Conservation (phyloP, 2,797 vertebrate genomes). For the Notamacropus eugenii region DNA sequence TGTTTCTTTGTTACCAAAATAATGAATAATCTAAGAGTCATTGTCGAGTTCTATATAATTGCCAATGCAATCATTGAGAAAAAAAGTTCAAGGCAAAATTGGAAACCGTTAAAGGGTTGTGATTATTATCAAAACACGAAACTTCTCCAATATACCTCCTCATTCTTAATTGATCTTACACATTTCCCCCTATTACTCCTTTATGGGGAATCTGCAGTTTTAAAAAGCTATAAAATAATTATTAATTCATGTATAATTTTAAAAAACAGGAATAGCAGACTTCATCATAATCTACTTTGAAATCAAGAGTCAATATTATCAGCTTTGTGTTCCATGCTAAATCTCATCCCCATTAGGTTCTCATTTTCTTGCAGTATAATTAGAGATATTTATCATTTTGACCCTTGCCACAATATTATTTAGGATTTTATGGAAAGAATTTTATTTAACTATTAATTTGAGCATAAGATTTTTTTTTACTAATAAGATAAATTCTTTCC, state of each 20-base stretch:
- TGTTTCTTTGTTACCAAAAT: too few species aligned
- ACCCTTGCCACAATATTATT: background rate
- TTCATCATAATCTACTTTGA: background rate
- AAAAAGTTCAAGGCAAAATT: background rate
- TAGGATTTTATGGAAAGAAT: background rate
- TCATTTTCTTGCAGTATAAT: background rate
- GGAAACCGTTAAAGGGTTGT: background rate
- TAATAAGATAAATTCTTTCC: background rate
- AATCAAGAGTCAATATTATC: background rate
- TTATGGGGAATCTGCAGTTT: background rate
- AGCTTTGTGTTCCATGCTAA: background rate
- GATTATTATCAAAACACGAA: background rate
- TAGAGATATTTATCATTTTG: too few species aligned
- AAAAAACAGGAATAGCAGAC: background rate
- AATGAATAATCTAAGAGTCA: background rate
- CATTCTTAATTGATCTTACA: background rate
- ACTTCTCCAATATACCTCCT: background rate
- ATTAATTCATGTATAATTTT: background rate
- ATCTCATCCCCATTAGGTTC: background rate
- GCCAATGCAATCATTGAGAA: background rate
- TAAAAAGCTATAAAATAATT: background rate
- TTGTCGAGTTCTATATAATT: background rate
- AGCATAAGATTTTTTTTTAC: background rate
- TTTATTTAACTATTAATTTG: background rate
- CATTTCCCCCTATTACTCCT: background rate